A percentile compares a stretch with the other conserved stretches of the same genome.
Conservation (phyloP, 2,113 vertebrate genomes). For the Hippocampus barbouri region DNA sequence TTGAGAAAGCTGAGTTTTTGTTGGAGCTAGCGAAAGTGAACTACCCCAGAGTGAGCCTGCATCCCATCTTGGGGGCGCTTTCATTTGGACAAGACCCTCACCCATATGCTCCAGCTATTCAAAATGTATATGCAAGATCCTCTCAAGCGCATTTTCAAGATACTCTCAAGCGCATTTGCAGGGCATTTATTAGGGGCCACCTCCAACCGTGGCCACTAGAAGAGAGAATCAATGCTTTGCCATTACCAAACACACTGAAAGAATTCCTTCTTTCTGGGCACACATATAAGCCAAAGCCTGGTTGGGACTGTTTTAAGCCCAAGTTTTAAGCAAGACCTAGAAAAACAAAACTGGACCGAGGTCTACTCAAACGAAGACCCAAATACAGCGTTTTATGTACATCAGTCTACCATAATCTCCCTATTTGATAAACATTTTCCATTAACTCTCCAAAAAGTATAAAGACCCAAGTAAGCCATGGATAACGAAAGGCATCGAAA, state of each 20-base stretch:
- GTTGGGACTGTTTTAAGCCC: slow-evolving; percentile 64
- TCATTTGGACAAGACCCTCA: slow-evolving; percentile 65
- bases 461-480: too few species aligned
- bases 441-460: too few species aligned
- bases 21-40: slow-evolving; percentile 83
- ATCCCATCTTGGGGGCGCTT: slow-evolving; percentile 71
- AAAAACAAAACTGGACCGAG: too few species aligned
- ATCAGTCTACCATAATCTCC: too few species aligned
- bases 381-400: too few species aligned
- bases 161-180: slow-evolving; percentile 80
- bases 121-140: slow-evolving; percentile 60
- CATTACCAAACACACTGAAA: slow-evolving; percentile 87
- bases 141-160: slow-evolving; percentile 31
- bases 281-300: slow-evolving; percentile 45
- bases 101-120: slow-evolving; percentile 56
- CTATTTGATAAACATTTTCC: too few species aligned
- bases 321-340: too few species aligned
- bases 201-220: slow-evolving; percentile 83
- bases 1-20: slow-evolving; percentile 81
- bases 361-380: too few species aligned
- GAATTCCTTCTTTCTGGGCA: slow-evolving; percentile 80
- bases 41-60: slow-evolving; percentile 64
- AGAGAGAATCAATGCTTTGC: slow-evolving; percentile 78
- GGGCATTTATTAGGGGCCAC: slow-evolving; percentile 76
- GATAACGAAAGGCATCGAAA: too few species aligned